phyloP scores from a whole-genome alignment of 2,113 vertebrate species.

The Pseudorectes ferrugineus region DNA sequence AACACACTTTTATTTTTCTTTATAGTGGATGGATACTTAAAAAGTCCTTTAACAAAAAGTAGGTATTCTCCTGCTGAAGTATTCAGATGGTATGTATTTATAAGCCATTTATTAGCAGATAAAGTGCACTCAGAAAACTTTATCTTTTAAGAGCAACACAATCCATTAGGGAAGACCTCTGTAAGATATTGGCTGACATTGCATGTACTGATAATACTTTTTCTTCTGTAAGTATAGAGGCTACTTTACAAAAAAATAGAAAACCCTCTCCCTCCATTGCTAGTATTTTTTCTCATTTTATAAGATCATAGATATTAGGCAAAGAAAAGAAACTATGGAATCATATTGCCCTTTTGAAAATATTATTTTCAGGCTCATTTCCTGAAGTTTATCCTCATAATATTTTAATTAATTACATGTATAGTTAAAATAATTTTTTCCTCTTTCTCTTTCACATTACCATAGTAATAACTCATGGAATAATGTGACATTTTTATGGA shows the following conservation, averaged over 20 bases:
- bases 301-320: background rate
- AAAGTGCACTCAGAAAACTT: background rate
- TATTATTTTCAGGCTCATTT: background rate
- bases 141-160: background rate
- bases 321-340: background rate
- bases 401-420: background rate
- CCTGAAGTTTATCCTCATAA: background rate
- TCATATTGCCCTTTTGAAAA: background rate
- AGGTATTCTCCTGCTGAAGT: background rate
- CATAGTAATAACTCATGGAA: background rate
- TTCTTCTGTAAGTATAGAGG: background rate
- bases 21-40: background rate
- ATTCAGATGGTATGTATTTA: background rate
- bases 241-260: background rate
- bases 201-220: background rate
- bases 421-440: background rate
- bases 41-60: background rate
- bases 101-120: background rate
- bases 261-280: fast-evolving
- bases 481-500: background rate
- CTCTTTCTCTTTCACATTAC: background rate
- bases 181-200: background rate
- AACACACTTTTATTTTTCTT: background rate
- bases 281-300: background rate
- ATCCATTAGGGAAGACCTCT: background rate